Percentiles rank a stretch among this genome's conserved stretches.
phyloP scores from a whole-genome alignment of 2,888 invertebrate genomes.

The Liopterus haemorrhoidalis region DNA sequence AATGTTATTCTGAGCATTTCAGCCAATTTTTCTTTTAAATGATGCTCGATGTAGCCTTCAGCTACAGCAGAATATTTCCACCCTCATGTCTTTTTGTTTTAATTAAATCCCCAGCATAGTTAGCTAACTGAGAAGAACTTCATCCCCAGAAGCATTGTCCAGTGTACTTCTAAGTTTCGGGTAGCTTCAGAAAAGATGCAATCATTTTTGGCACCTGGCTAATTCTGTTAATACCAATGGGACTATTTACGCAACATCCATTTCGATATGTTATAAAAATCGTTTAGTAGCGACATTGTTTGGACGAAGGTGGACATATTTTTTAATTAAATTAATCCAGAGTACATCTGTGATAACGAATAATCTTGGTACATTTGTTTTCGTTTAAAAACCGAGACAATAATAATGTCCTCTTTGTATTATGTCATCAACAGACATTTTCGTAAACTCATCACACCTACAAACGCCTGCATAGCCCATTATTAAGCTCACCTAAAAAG shows the following conservation, averaged over 20 bases:
- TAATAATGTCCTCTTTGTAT: slow-evolving; percentile 22
- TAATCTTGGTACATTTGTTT: slow-evolving; percentile 24
- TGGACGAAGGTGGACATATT: slow-evolving; percentile 26
- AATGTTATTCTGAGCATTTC: too few relatives aligned
- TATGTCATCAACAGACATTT: slow-evolving; percentile 26
- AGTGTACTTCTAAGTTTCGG: too few relatives aligned
- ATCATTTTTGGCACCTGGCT: too few relatives aligned
- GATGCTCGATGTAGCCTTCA: too few relatives aligned
- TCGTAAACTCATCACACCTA: slow-evolving; percentile 28
- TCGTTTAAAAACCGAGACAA: slow-evolving; percentile 27
- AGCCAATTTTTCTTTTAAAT: too few relatives aligned
- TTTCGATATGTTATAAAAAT: slow-evolving; percentile 26
- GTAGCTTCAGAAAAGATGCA: too few relatives aligned
- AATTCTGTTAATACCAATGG: too few relatives aligned
- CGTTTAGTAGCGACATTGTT: slow-evolving; percentile 13
- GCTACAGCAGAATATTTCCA: too few relatives aligned
- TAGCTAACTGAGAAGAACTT: too few relatives aligned
- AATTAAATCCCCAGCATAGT: too few relatives aligned
- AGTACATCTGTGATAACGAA: slow-evolving; percentile 25
- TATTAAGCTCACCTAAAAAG: slow-evolving; percentile 20
- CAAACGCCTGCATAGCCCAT: slow-evolving; percentile 28
- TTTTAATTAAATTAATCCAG: slow-evolving; percentile 25
- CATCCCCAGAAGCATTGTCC: too few relatives aligned
- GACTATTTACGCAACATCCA: slow-evolving; percentile 21
- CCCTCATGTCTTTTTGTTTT: too few relatives aligned